Percentiles rank a stretch among this genome's conserved stretches.
Conservation (phyloP, 2,888 invertebrate genomes). For the Aleiodes leptofemur region DNA sequence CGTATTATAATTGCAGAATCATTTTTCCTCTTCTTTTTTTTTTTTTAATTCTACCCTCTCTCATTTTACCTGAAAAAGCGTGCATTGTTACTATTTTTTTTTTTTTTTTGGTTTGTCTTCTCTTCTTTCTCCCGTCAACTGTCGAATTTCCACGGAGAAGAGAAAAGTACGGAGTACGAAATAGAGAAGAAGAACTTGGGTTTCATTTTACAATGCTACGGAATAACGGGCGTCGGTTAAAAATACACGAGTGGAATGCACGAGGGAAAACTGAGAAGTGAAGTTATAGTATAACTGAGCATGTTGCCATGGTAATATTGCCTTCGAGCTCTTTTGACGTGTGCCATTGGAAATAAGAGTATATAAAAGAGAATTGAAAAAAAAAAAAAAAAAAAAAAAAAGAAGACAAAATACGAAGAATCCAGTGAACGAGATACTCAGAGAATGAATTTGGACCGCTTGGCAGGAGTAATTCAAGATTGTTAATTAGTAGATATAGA, state of each 20-base stretch:
- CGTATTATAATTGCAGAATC: background rate
- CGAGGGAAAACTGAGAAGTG: conserved; percentile 32
- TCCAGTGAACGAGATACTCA: conserved; percentile 16
- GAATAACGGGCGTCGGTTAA: conserved; percentile 41
- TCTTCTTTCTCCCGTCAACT: conserved; percentile 1
- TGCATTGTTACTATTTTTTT: background rate
- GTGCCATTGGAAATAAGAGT: conserved; percentile 51
- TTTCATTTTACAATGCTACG: conserved; percentile 42
- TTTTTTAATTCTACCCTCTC: background rate
- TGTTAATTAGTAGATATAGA: conserved; percentile 14
- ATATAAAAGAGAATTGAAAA: conserved; percentile 38
- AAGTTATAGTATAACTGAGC: conserved; percentile 31
- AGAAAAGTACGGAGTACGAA: conserved; percentile 15
- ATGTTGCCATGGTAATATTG: conserved; percentile 44
- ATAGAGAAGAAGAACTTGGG: conserved; percentile 19
- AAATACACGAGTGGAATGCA: conserved; percentile 45
- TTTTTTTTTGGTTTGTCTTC: conserved; percentile 5
- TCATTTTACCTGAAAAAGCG: background rate
- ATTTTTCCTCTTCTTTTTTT: background rate
- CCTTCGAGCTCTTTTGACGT: conserved; percentile 40
- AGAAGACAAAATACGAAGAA: background rate
- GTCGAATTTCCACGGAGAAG: conserved; percentile 39
- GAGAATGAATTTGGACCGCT: background rate
- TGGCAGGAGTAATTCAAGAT: background rate
- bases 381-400: conserved; percentile 24